Percentiles rank a stretch among this genome's conserved stretches.
Conservation (phyloP, 2,888 invertebrate species). For the Leptogaster cylindrica region DNA sequence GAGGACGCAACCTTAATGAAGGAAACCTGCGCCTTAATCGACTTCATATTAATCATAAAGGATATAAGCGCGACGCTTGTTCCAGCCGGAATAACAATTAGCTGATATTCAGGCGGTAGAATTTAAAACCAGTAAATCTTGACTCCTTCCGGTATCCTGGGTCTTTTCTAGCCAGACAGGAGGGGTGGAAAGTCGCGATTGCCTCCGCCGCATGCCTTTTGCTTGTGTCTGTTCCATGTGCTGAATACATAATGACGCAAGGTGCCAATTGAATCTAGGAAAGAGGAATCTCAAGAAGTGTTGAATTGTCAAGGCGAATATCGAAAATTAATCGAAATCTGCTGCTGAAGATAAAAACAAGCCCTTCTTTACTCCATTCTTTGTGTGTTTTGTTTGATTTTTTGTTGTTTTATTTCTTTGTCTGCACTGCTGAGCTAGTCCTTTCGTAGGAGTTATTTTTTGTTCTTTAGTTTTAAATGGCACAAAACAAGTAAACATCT, state of each 20-base stretch:
- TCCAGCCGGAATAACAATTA: constrained; percentile 29
- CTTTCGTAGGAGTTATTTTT: too few species aligned
- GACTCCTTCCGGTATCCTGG: constrained; percentile 41
- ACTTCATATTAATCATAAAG: constrained; percentile 32
- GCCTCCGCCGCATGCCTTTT: constrained; percentile 23
- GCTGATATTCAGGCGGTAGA: constrained; percentile 16
- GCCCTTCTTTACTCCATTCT: constrained; percentile 2
- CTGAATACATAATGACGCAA: constrained; percentile 15
- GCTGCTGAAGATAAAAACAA: neutral
- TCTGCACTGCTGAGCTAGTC: neutral
- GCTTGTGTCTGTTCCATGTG: neutral
- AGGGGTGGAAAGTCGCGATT: neutral
- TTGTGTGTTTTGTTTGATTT: too few species aligned
- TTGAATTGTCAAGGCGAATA: constrained; percentile 9
- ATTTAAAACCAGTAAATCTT: constrained; percentile 41
- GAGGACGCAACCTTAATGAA: constrained; percentile 5
- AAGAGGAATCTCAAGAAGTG: constrained; percentile 1
- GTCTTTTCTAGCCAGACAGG: neutral
- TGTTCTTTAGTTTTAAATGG: constrained; percentile 1
- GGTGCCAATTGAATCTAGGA: constrained; percentile 25
- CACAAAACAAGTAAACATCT: neutral
- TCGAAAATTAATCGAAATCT: constrained; percentile 29
- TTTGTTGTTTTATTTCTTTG: neutral
- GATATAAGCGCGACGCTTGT: constrained; percentile 27
- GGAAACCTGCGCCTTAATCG: neutral